phyloP scores from a whole-genome alignment of 2,888 invertebrate genomes.

The Hartigia nigra region DNA sequence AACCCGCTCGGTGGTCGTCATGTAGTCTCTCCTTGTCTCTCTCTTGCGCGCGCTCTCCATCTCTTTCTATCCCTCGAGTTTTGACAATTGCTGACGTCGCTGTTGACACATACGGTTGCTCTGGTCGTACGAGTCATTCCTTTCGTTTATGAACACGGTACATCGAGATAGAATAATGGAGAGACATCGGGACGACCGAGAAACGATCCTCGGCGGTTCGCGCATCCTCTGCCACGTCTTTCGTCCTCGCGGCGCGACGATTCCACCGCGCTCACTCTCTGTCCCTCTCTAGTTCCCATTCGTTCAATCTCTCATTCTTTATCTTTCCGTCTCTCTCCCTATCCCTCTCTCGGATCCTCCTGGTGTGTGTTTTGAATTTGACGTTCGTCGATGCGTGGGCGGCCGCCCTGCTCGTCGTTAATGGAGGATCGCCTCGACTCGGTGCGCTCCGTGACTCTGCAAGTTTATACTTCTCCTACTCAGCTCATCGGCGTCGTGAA shows the following conservation, averaged over 20 bases:
- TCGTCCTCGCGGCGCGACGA: background rate
- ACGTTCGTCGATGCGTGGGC: constrained; percentile 43
- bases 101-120: background rate
- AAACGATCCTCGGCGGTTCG: constrained; percentile 1
- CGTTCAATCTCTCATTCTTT: background rate
- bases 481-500: constrained; percentile 4
- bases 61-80: background rate
- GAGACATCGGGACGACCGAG: background rate
- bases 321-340: background rate
- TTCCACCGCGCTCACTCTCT: background rate
- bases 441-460: constrained; percentile 50
- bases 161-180: background rate
- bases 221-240: constrained; percentile 14
- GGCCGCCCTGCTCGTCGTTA: constrained; percentile 30
- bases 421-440: constrained; percentile 49
- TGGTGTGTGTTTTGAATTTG: constrained; percentile 39
- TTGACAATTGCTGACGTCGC: background rate
- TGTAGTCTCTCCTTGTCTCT: background rate
- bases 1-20: background rate
- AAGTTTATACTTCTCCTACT: constrained; percentile 36
- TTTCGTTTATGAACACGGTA: background rate
- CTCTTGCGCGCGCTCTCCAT: background rate
- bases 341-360: constrained; percentile 7
- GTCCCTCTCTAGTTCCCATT: background rate
- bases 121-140: background rate